Percentiles rank a stretch among this genome's conserved stretches.
phyloP scores from a whole-genome alignment of 2,113 vertebrate species.

The Macrotis lagotis region DNA sequence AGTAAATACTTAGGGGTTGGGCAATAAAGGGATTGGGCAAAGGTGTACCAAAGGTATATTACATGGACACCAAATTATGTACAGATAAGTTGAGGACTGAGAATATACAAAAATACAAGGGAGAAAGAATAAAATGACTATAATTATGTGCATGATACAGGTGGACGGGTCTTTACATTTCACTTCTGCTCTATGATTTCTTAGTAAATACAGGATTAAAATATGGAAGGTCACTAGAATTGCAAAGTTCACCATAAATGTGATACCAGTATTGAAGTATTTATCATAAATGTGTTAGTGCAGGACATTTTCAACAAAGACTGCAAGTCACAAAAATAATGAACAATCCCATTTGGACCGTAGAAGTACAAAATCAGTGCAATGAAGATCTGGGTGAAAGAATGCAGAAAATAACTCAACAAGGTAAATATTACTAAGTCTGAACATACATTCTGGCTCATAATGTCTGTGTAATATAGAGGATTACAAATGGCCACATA shows the following conservation, averaged over 20 bases:
- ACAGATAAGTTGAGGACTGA: no score
- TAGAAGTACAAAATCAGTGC: no score
- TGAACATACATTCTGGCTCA: not conserved
- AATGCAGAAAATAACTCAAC: slow-evolving; percentile 1
- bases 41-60: no score
- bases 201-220: not conserved
- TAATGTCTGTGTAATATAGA: slow-evolving; percentile 18
- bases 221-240: no score
- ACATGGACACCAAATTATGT: no score
- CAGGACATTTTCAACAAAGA: slow-evolving; percentile 61
- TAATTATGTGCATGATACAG: no score
- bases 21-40: no score
- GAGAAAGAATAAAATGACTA: no score
- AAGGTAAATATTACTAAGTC: not conserved
- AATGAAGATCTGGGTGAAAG: slow-evolving; percentile 16
- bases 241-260: not conserved
- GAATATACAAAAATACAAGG: no score
- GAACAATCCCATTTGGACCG: slow-evolving; percentile 43
- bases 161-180: no score
- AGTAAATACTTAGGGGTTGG: no score
- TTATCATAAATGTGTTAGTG: not conserved
- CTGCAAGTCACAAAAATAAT: slow-evolving; percentile 53
- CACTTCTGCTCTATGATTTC: slow-evolving; percentile 9
- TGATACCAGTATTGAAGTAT: not conserved
- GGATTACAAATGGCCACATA: slow-evolving; percentile 69